A percentile compares a stretch with the other conserved stretches of the same genome.
Conservation (phyloP, 2,797 vertebrate species). For the Catostomus latipinnis region DNA sequence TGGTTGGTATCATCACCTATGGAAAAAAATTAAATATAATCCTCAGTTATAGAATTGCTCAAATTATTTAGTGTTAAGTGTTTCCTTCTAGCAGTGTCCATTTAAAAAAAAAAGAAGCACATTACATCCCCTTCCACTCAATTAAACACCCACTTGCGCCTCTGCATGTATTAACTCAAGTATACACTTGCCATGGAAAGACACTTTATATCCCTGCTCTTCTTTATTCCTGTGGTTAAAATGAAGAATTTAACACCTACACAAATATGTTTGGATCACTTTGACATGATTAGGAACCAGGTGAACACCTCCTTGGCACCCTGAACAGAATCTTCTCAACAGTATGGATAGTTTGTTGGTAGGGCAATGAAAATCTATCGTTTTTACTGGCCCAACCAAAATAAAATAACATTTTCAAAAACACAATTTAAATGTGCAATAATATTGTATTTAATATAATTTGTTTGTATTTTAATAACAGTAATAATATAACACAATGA, state of each 20-base stretch:
- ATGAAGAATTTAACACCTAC: slow-evolving; percentile 50
- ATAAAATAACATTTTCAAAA: too few species aligned
- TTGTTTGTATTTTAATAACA: too few species aligned
- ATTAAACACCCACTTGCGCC: slow-evolving; percentile 55
- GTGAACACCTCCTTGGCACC: slow-evolving; percentile 44
- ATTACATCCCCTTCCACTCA: slow-evolving; percentile 27
- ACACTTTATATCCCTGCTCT: slow-evolving; percentile 48
- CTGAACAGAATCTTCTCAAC: neutral
- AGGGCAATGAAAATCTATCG: too few species aligned
- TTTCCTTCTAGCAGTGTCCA: slow-evolving; percentile 19
- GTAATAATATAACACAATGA: too few species aligned
- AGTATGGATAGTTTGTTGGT: neutral
- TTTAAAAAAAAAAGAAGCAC: slow-evolving; percentile 14
- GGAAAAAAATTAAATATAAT: neutral
- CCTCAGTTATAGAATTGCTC: neutral
- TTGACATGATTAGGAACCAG: slow-evolving; percentile 44
- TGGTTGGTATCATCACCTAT: neutral
- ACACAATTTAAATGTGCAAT: too few species aligned
- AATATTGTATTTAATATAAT: too few species aligned
- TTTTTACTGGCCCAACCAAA: too few species aligned
- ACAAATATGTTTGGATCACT: slow-evolving; percentile 61
- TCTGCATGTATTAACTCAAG: slow-evolving; percentile 63
- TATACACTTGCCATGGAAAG: slow-evolving; percentile 56
- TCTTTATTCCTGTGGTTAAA: slow-evolving; percentile 35
- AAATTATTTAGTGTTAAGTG: neutral